Conservation (phyloP, 2,797 vertebrate species). For the Bucorvus abyssinicus region DNA sequence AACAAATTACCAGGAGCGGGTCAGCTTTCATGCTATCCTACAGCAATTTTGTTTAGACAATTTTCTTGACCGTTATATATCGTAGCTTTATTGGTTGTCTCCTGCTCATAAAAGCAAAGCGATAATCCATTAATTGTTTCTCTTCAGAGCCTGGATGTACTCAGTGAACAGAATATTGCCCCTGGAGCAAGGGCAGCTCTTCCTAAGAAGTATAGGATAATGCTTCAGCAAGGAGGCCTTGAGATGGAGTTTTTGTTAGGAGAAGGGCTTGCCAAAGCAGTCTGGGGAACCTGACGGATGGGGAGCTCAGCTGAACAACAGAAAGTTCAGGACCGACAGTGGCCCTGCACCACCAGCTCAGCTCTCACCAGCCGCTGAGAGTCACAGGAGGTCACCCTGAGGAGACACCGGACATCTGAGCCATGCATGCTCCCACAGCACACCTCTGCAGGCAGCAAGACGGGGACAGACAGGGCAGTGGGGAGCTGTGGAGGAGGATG, state of each 20-base stretch:
- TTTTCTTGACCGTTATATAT: not conserved
- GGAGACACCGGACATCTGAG: not conserved
- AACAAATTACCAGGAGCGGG: not conserved
- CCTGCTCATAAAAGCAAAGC: not conserved
- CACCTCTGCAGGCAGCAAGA: fast-evolving
- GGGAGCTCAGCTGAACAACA: not conserved
- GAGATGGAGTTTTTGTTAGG: not conserved
- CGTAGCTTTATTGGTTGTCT: not conserved
- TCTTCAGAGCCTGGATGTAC: not conserved
- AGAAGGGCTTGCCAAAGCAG: not conserved
- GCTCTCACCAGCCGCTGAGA: fast-evolving
- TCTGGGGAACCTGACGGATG: too few species aligned
- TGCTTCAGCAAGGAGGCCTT: not conserved
- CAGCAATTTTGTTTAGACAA: not conserved
- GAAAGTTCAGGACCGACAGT: not conserved
- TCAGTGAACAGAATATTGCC: not conserved
- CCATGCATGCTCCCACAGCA: fast-evolving
- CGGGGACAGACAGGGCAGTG: not conserved
- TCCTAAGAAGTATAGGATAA: not conserved
- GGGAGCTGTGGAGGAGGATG: not conserved
- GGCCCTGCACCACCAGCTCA: not conserved
- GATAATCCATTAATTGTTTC: not conserved
- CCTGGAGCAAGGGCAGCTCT: not conserved
- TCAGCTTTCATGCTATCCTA: fast-evolving
- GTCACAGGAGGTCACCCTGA: not conserved